A percentile compares a stretch with the other conserved stretches of the same genome.
phyloP scores from a whole-genome alignment of 2,888 invertebrate genomes.

The Drosophila ustulata region DNA sequence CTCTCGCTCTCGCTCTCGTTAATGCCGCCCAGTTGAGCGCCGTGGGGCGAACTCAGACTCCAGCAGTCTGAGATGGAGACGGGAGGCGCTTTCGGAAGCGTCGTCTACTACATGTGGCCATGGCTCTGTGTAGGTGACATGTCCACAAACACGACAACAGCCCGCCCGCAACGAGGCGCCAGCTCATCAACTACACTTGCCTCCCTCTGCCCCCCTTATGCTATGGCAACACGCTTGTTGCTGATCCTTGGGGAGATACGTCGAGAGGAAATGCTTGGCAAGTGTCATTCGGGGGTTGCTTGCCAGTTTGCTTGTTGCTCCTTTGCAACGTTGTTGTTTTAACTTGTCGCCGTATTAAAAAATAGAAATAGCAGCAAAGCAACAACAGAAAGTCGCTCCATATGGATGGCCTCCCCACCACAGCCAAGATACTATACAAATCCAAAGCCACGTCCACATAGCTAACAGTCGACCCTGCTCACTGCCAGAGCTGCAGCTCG shows the following conservation, averaged over 20 bases:
- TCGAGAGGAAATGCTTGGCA: slow-evolving; percentile 50
- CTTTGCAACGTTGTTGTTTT: slow-evolving; percentile 49
- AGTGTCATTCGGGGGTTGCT: slow-evolving; percentile 67
- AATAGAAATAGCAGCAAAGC: slow-evolving; percentile 61
- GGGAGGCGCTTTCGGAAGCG: slow-evolving; percentile 18
- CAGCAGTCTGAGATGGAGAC: slow-evolving; percentile 15
- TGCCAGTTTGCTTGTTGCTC: slow-evolving; percentile 54
- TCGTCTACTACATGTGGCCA: slow-evolving; percentile 55
- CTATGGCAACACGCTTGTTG: slow-evolving; percentile 61
- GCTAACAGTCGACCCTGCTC: slow-evolving; percentile 57
- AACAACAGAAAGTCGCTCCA: slow-evolving; percentile 59
- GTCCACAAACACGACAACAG: slow-evolving; percentile 71
- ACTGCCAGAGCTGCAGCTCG: slow-evolving; percentile 17
- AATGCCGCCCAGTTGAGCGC: slow-evolving; percentile 62
- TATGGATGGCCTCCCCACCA: slow-evolving; percentile 56
- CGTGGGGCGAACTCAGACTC: slow-evolving; percentile 45
- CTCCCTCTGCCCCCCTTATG: slow-evolving; percentile 8
- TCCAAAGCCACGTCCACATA: slow-evolving; percentile 22
- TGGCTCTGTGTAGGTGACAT: slow-evolving; percentile 57
- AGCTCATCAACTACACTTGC: slow-evolving; percentile 70
- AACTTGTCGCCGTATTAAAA: slow-evolving; percentile 73
- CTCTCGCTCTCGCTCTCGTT: slow-evolving; percentile 54
- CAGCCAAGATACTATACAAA: slow-evolving; percentile 1
- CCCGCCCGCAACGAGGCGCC: slow-evolving; percentile 73
- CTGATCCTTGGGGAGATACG: slow-evolving; percentile 70